These are phyloP conservation scores for Hirtodrosophila trivittata DNA, from an alignment of 2,888 invertebrate genomes.

Conservation along the genomic window DNA sequence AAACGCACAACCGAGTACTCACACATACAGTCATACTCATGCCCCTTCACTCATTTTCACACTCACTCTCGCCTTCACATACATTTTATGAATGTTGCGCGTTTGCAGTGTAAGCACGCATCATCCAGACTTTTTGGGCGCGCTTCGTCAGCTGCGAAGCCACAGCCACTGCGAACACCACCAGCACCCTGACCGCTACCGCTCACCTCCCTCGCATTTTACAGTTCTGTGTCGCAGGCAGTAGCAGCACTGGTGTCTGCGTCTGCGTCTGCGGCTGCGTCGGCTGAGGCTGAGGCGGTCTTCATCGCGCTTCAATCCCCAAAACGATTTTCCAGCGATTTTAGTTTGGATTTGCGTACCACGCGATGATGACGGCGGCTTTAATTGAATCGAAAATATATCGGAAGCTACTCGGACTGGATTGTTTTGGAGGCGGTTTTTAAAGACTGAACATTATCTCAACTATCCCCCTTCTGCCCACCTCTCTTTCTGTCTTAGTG, in stretches of 20 bases:
- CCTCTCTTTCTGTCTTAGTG: constrained; percentile 10
- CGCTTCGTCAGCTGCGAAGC: constrained; percentile 34
- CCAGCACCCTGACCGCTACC: constrained; percentile 13
- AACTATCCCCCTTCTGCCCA: neutral
- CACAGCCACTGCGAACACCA: constrained; percentile 10
- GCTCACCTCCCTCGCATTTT: constrained; percentile 31
- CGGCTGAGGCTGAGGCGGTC: constrained; percentile 57
- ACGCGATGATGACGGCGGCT: constrained; percentile 82
- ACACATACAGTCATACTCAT: constrained; percentile 1
- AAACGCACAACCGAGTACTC: constrained; percentile 4
- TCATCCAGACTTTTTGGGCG: constrained; percentile 63
- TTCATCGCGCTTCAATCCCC: constrained; percentile 79
- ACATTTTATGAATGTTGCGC: constrained; percentile 12
- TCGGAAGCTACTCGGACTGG: constrained; percentile 35
- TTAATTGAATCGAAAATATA: constrained; percentile 65
- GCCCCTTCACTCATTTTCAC: neutral
- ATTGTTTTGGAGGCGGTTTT: constrained; percentile 50
- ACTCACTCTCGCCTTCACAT: neutral
- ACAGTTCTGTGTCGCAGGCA: constrained; percentile 43
- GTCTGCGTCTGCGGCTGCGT: constrained; percentile 27
- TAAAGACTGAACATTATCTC: constrained; percentile 28
- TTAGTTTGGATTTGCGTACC: constrained; percentile 84
- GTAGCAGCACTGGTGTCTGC: constrained; percentile 36
- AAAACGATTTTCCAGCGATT: constrained; percentile 82
- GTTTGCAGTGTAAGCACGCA: constrained; percentile 40